Evolutionary conservation across 2,797 vertebrate genomes (phyloP).

Genomic region (Pelodytes ibericus): DNA sequence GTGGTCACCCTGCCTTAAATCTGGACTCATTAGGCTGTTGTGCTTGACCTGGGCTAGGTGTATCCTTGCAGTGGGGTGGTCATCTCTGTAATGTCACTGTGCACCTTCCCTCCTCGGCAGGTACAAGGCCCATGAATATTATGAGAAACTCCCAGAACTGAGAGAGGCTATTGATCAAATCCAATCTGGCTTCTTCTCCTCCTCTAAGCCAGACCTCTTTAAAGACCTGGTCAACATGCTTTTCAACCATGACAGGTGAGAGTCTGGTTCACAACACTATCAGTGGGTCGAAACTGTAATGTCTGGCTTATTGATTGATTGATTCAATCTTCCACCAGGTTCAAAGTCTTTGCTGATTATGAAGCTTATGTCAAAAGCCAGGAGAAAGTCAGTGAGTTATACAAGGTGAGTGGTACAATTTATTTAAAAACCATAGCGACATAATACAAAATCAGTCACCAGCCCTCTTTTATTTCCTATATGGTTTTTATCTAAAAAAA

Average conservation of each 20-base stretch:
- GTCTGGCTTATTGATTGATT: neutral
- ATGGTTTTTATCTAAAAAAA: no score
- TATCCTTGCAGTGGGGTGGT: no score
- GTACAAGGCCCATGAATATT: slow-evolving; percentile 86
- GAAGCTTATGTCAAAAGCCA: slow-evolving; percentile 88
- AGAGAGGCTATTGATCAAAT: slow-evolving; percentile 91
- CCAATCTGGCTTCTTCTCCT: slow-evolving; percentile 86
- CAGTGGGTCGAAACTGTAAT: neutral
- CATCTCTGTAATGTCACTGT: no score
- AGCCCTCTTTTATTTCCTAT: no score
- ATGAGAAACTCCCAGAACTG: slow-evolving; percentile 83
- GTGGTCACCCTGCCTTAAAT: no score
- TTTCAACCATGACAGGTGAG: slow-evolving; percentile 90
- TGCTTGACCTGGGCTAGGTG: neutral
- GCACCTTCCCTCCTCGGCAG: slow-evolving; percentile 68
- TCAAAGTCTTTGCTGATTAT: slow-evolving; percentile 97
- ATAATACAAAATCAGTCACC: no score
- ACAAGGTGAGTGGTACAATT: slow-evolving; percentile 78
- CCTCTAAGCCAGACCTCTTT: slow-evolving; percentile 85
- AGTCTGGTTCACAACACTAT: slow-evolving; percentile 32
- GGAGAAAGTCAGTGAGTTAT: slow-evolving; percentile 89
- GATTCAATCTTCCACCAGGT: slow-evolving; percentile 68
- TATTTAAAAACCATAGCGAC: no score
- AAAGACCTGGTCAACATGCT: slow-evolving; percentile 89
- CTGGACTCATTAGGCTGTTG: neutral